These are phyloP conservation scores for Ramphastos sulfuratus DNA, from an alignment of 2,113 vertebrate genomes.

Conservation along the genomic window DNA sequence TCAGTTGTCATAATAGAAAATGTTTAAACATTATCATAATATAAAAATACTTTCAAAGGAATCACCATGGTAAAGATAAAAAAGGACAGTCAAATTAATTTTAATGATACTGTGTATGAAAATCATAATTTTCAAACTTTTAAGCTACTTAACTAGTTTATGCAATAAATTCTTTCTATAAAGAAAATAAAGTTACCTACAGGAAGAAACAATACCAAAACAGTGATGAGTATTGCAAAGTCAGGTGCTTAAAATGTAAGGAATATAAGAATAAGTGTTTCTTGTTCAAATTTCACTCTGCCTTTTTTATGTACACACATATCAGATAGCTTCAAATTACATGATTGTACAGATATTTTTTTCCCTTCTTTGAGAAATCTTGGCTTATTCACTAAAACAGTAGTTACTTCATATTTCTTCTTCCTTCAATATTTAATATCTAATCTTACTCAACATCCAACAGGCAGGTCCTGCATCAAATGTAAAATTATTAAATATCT, in stretches of 20 bases:
- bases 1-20: not conserved
- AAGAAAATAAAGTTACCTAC: not conserved
- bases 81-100: not conserved
- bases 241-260: not conserved
- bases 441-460: not conserved
- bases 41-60: not conserved
- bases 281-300: not conserved
- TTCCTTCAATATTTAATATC: not conserved
- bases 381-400: not conserved
- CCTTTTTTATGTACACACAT: not conserved
- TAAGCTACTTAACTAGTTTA: not conserved
- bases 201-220: not conserved
- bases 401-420: not conserved
- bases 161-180: not conserved
- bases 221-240: not conserved
- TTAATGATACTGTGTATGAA: not conserved
- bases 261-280: not conserved
- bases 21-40: not conserved
- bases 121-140: not conserved
- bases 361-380: not conserved
- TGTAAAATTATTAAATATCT: not conserved
- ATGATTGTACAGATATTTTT: not conserved
- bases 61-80: not conserved
- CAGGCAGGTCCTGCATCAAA: not conserved
- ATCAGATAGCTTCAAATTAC: not conserved